A percentile compares a stretch with the other conserved stretches of the same genome.
These are phyloP conservation scores for Protophormia terraenovae DNA, from an alignment of 2,888 invertebrate genomes.

Conservation along the genomic window DNA sequence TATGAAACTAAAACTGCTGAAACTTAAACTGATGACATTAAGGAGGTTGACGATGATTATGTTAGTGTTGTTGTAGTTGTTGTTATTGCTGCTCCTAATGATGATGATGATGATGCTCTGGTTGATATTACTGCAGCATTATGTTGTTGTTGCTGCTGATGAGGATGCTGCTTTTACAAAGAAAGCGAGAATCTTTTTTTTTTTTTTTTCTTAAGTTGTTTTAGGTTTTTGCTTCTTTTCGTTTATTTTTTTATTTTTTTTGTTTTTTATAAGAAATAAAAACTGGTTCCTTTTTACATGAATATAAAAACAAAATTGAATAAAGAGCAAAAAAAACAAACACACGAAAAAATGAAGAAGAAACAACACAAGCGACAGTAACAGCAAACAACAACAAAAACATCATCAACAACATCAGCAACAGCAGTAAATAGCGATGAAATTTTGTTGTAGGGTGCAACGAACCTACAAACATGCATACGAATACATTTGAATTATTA, in stretches of 20 bases:
- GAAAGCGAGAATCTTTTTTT: conserved; percentile 60
- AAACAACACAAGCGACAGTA: conserved; percentile 56
- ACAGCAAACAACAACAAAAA: conserved; percentile 23
- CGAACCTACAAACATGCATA: conserved; percentile 64
- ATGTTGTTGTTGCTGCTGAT: conserved; percentile 32
- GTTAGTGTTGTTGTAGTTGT: not conserved
- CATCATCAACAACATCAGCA: conserved; percentile 14
- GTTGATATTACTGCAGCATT: conserved; percentile 22
- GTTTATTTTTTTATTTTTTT: not conserved
- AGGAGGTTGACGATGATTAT: conserved; percentile 20
- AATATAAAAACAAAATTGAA: conserved; percentile 41
- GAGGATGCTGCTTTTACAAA: conserved; percentile 58
- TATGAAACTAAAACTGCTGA: not conserved
- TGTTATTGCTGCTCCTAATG: not conserved
- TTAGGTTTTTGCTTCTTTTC: conserved; percentile 5
- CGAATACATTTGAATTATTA: conserved; percentile 11
- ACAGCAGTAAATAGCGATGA: conserved; percentile 44
- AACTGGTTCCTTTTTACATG: conserved; percentile 66
- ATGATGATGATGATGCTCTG: conserved; percentile 31
- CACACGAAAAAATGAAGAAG: not conserved
- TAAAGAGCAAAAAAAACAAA: conserved; percentile 14
- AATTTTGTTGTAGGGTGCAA: conserved; percentile 66
- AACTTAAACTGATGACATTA: conserved; percentile 15
- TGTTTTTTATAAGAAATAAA: conserved; percentile 53
- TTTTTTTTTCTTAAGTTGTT: not conserved